Evolutionary conservation across 2,888 invertebrate species (phyloP).

Genomic region (Drosophila merina): DNA sequence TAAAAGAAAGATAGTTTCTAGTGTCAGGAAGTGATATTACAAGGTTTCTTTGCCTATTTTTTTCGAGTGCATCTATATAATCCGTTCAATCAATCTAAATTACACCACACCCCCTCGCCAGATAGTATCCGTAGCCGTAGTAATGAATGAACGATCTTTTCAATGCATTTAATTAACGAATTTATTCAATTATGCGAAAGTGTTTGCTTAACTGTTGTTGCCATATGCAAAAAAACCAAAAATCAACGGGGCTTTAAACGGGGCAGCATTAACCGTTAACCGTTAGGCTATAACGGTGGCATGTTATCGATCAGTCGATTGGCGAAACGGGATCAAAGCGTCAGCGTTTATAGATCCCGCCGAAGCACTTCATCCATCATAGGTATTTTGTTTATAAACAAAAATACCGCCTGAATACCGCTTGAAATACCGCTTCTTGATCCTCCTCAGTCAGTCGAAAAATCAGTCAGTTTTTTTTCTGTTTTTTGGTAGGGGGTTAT

Average conservation of each 20-base stretch:
- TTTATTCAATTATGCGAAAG: conserved; percentile 50
- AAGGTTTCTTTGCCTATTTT: too few relatives aligned
- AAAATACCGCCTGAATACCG: conserved; percentile 9
- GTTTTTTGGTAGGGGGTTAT: neutral
- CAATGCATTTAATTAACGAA: conserved; percentile 65
- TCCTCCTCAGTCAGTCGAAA: conserved; percentile 18
- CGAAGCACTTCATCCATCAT: conserved; percentile 31
- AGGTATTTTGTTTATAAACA: conserved; percentile 32
- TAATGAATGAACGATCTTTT: conserved; percentile 26
- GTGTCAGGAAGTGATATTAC: too few relatives aligned
- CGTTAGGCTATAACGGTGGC: conserved; percentile 14
- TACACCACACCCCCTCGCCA: conserved; percentile 1
- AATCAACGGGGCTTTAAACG: too few relatives aligned
- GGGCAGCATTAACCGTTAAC: conserved; percentile 28
- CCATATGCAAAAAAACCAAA: conserved; percentile 15
- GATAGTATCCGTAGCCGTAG: conserved; percentile 4
- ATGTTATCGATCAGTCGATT: conserved; percentile 43
- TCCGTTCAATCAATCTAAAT: conserved; percentile 31
- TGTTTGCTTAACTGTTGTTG: conserved; percentile 47
- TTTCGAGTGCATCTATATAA: conserved; percentile 6
- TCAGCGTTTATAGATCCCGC: conserved; percentile 4
- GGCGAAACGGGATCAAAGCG: conserved; percentile 14
- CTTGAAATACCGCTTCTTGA: neutral
- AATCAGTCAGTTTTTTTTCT: conserved; percentile 2
- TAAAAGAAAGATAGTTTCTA: too few relatives aligned